These are phyloP conservation scores for Polyergus mexicanus DNA, from an alignment of 1,140 invertebrate genomes.

Conservation along the genomic window DNA sequence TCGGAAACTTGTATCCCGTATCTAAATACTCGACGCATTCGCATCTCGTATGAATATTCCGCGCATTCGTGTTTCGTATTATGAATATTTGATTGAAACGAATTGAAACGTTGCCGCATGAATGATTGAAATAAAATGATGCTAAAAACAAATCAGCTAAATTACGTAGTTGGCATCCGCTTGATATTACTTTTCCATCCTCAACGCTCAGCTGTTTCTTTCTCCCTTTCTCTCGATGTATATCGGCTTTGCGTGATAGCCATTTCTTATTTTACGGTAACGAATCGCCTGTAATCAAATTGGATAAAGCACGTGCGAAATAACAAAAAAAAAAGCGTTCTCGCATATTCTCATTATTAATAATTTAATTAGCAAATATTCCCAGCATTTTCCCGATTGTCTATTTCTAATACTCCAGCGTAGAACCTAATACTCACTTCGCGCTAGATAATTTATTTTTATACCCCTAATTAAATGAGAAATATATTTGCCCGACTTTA, in stretches of 20 bases:
- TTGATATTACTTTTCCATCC: slow-evolving; percentile 22
- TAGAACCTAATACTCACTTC: slow-evolving; percentile 35
- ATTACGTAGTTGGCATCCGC: slow-evolving; percentile 25
- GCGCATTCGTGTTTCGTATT: slow-evolving; percentile 28
- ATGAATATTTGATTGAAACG: slow-evolving; percentile 58
- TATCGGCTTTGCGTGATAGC: slow-evolving; percentile 14
- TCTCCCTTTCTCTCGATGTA: background rate
- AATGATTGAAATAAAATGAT: slow-evolving; percentile 53
- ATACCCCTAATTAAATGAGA: slow-evolving; percentile 33
- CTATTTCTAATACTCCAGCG: slow-evolving; percentile 16
- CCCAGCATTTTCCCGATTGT: background rate
- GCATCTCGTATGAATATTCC: slow-evolving; percentile 54
- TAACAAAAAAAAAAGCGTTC: slow-evolving; percentile 12
- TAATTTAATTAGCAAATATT: slow-evolving; percentile 54
- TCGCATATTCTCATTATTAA: slow-evolving; percentile 24
- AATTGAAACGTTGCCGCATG: slow-evolving; percentile 53
- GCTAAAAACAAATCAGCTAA: slow-evolving; percentile 51
- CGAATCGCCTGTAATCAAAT: slow-evolving; percentile 45
- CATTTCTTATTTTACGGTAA: slow-evolving; percentile 32
- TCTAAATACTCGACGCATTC: slow-evolving; percentile 48
- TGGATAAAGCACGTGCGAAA: slow-evolving; percentile 22
- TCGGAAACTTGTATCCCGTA: slow-evolving; percentile 50
- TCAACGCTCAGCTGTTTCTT: background rate
- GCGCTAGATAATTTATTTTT: slow-evolving; percentile 30
- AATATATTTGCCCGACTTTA: background rate